Conservation (phyloP, 2,888 invertebrate genomes). For the Onchidella celtica region DNA sequence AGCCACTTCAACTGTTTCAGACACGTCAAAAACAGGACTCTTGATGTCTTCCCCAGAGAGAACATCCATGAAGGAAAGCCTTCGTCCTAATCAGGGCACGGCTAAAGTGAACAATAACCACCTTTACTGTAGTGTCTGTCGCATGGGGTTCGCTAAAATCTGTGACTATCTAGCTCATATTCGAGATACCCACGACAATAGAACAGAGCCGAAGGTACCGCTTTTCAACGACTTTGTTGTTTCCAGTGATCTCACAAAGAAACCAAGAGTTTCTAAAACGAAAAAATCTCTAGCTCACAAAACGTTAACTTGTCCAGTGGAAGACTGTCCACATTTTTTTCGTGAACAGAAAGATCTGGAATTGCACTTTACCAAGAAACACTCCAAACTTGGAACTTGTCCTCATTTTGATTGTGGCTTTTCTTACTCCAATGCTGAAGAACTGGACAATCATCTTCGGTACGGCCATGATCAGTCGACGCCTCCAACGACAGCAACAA, state of each 20-base stretch:
- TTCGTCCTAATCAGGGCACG: neutral
- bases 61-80: neutral
- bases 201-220: neutral
- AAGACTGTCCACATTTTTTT: slow-evolving; percentile 49
- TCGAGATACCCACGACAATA: slow-evolving; percentile 26
- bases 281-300: slow-evolving; percentile 46
- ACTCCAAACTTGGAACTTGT: slow-evolving; percentile 4
- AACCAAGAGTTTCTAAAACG: slow-evolving; percentile 26
- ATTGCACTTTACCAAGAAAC: slow-evolving; percentile 43
- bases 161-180: slow-evolving; percentile 43
- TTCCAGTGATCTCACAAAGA: neutral
- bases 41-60: neutral
- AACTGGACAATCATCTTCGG: neutral
- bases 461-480: neutral
- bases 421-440: neutral
- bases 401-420: slow-evolving; percentile 3
- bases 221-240: too few relatives aligned
- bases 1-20: neutral
- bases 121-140: slow-evolving; percentile 40
- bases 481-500: neutral
- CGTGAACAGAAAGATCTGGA: slow-evolving; percentile 57
- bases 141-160: slow-evolving; percentile 44
- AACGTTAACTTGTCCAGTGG: slow-evolving; percentile 47
- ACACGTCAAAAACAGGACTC: neutral
- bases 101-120: slow-evolving; percentile 32